A percentile compares a stretch with the other conserved stretches of the same genome.
Evolutionary conservation across 2,113 vertebrate species (phyloP).

Genomic region (cat (Felis catus)): F.catus_Fca126_mat1.0 CM031427.1:24318001-24318500

Average conservation of each 20-base stretch:
- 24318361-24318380: no score
- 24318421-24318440: no score
- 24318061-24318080: neutral
- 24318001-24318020: neutral
- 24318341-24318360: neutral
- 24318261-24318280: neutral
- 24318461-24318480: accelerated
- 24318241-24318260: neutral
- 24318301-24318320: neutral
- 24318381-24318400: no score
- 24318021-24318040: neutral
- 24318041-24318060: neutral
- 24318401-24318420: accelerated
- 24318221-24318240: neutral
- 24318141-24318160: neutral
- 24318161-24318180: neutral
- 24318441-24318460: neutral
- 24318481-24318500: neutral
- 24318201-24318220: neutral
- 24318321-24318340: neutral
- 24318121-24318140: neutral
- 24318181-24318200: accelerated
- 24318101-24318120: neutral
- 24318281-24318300: no score
- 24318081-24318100: neutral